phyloP scores from a whole-genome alignment of 1,140 invertebrate species.

The Caenorhabditis brenneri region DNA sequence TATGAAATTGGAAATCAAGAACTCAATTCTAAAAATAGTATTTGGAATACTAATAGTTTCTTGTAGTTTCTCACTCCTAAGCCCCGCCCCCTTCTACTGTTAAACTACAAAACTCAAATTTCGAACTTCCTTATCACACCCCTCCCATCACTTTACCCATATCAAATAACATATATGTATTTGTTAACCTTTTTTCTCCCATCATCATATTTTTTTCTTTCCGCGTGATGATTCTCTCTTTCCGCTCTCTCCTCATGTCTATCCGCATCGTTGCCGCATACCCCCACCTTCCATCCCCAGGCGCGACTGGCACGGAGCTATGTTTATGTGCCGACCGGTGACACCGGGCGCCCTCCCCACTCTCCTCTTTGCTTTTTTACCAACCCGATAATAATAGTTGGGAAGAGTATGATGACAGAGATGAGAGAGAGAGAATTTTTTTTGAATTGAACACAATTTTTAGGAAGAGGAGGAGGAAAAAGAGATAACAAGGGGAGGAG shows the following conservation, averaged over 20 bases:
- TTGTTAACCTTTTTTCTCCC: too few relatives aligned
- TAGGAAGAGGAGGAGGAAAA: background rate
- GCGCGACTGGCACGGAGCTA: background rate
- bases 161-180: too few relatives aligned
- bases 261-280: background rate
- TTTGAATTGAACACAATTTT: background rate
- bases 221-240: background rate
- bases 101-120: too few relatives aligned
- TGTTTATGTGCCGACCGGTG: constrained; percentile 1
- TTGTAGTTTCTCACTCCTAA: too few relatives aligned
- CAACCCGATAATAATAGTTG: background rate
- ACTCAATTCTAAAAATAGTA: too few relatives aligned
- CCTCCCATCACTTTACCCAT: too few relatives aligned
- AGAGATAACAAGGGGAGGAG: background rate
- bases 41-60: too few relatives aligned
- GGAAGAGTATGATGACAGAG: background rate
- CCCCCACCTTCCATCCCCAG: background rate
- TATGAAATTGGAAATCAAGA: too few relatives aligned
- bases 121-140: too few relatives aligned
- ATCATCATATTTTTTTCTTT: too few relatives aligned
- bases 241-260: background rate
- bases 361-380: too few relatives aligned
- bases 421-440: background rate
- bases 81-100: too few relatives aligned
- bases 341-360: background rate